Conservation (phyloP, 64 coral and sea anemone genomes). For the Pocillopora verrucosa region DNA sequence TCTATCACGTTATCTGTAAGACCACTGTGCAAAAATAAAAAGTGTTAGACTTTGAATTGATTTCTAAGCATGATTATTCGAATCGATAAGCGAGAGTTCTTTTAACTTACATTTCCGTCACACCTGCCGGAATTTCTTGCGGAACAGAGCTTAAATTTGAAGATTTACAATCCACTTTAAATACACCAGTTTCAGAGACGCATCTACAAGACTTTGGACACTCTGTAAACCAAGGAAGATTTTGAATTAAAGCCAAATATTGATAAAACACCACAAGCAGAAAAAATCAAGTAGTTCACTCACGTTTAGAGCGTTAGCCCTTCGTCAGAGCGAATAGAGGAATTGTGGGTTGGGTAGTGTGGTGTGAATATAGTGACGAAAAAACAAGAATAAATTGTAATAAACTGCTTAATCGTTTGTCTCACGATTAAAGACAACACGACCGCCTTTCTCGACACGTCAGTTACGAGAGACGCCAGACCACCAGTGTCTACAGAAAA, state of each 20-base stretch:
- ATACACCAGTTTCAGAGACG: background rate
- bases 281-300: too few relatives aligned
- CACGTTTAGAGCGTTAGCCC: too few relatives aligned
- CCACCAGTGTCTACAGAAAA: too few relatives aligned
- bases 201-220: background rate
- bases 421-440: too few relatives aligned
- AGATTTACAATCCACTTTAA: background rate
- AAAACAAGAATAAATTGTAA: too few relatives aligned
- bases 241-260: background rate
- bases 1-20: conserved; percentile 9
- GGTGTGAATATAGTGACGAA: too few relatives aligned
- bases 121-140: background rate
- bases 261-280: background rate
- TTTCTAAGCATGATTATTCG: background rate
- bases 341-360: too few relatives aligned
- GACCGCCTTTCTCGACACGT: too few relatives aligned
- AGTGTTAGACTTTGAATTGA: background rate
- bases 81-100: background rate
- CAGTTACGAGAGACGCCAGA: too few relatives aligned
- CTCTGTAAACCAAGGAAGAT: background rate
- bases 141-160: background rate
- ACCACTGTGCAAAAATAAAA: background rate
- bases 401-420: too few relatives aligned
- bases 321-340: too few relatives aligned
- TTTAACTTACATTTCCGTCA: conserved; percentile 15